Evolutionary conservation across 2,888 invertebrate genomes (phyloP), one percentile per base, ranked within the genome.

Genomic region (Alloplasta piceator): DNA sequence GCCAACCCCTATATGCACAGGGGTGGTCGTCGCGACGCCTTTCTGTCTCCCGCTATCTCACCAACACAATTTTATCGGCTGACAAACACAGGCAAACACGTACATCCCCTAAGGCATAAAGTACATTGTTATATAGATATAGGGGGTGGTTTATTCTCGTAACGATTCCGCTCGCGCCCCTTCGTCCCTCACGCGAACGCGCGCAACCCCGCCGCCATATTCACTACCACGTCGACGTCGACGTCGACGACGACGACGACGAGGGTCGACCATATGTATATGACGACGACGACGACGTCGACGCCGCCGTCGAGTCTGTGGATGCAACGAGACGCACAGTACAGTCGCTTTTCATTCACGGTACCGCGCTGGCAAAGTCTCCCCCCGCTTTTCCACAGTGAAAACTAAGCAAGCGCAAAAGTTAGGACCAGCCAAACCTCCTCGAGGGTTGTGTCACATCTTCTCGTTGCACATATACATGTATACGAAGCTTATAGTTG

Each of bases 271-370:
- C 43, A 56, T 73, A 48, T 68, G 26, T 26, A 26, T 26, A 26
- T 41, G 36, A 36, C 50, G 36, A 36, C 36, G 26, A 36, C 55
- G 52, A 41, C 67, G 67, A 16, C 16, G 55, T 6, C 39, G 12
- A 14, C 52, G 60, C 12, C 74, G 74, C 48, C 67, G 52, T 50
- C 63, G 71, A 68, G 76, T 80, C 76, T 76, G 58, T 67, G 72
- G 76, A 52, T 72, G 67, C 71, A 66, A 46, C 76, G 63, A 76
- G 80, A 80, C 80, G 72, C 73, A 52, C 73, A 50, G 75, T 75
- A 76, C 72, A 76, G 76, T 72, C 72, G 76, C 68, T 73, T 76
- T 80, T 68, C 80, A 76, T 80, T 80, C 76, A 80, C 75, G 71
- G 26, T 26, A 72, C 67, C 48, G 72, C 56, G 60, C 56, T 63